Percentiles rank a stretch among this genome's conserved stretches.
phyloP scores from a whole-genome alignment of 2,888 invertebrate genomes.

The Andrena marginata region DNA sequence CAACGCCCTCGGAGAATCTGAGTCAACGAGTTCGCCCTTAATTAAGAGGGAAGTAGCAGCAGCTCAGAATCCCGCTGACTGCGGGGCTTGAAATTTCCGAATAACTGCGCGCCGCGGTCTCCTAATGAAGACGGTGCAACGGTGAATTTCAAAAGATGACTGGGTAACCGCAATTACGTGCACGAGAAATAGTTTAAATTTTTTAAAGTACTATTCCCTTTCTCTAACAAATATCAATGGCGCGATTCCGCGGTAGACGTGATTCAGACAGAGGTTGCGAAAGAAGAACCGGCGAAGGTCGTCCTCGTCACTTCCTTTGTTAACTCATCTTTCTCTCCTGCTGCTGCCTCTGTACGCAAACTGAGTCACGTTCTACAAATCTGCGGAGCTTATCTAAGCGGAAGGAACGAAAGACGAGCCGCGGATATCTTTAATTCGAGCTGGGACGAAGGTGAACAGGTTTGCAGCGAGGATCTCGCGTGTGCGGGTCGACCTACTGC shows the following conservation, averaged over 20 bases:
- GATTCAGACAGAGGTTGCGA: neutral
- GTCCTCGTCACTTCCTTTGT: slow-evolving; percentile 19
- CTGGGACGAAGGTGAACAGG: slow-evolving; percentile 65
- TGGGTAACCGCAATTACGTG: neutral
- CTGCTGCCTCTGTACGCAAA: neutral
- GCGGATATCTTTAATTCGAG: slow-evolving; percentile 32
- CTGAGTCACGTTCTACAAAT: slow-evolving; percentile 38
- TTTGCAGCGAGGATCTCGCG: slow-evolving; percentile 54
- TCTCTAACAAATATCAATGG: neutral
- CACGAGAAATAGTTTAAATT: neutral
- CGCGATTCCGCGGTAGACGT: neutral
- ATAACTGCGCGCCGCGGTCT: neutral
- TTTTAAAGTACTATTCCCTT: neutral
- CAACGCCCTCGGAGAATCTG: neutral
- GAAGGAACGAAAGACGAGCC: slow-evolving; percentile 56
- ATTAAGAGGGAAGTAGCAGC: neutral
- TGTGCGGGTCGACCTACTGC: slow-evolving; percentile 52
- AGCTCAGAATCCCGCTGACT: slow-evolving; percentile 10
- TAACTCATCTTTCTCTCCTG: neutral
- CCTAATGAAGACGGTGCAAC: neutral
- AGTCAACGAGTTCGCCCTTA: slow-evolving; percentile 6
- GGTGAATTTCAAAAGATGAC: neutral
- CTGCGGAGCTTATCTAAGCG: slow-evolving; percentile 46
- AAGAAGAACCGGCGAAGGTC: neutral
- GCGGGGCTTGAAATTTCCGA: neutral